Conservation (phyloP, 37 sponge, comb jelly and placozoan genomes). For the Trichoplax adhaerens region DNA sequence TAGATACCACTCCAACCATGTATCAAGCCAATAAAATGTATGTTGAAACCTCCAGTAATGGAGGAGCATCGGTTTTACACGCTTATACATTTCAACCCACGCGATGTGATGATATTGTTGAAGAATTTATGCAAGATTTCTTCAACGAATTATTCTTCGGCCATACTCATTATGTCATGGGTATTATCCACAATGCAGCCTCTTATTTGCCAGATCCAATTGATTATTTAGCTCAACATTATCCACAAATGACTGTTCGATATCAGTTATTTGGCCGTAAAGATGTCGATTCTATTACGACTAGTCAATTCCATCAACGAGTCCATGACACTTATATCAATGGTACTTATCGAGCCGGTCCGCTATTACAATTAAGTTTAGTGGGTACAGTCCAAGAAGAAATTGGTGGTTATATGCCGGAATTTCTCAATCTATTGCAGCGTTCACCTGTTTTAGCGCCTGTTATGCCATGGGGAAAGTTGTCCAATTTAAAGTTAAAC, state of each 20-base stretch:
- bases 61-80: constrained; percentile 52
- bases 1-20: no score
- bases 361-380: constrained; percentile 60
- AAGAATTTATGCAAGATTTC: constrained; percentile 7
- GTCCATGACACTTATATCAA: constrained; percentile 26
- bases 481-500: constrained; percentile 36
- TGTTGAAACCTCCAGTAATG: constrained; percentile 43
- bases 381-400: constrained; percentile 81
- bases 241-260: constrained; percentile 33
- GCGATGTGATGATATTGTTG: constrained; percentile 17
- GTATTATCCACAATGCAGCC: constrained; percentile 43
- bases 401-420: constrained; percentile 50
- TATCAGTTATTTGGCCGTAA: constrained; percentile 31
- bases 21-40: constrained; percentile 6
- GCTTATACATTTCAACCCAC: constrained; percentile 3
- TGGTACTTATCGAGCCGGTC: constrained; percentile 61
- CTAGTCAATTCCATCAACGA: constrained; percentile 34
- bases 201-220: constrained; percentile 54
- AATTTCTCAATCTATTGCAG: constrained; percentile 38
- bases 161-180: constrained; percentile 53
- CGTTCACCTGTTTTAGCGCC: constrained; percentile 43
- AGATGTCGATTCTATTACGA: constrained; percentile 36
- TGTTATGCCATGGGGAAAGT: constrained; percentile 74
- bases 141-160: constrained; percentile 19
- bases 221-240: constrained; percentile 23